Percentiles rank a stretch among this genome's conserved stretches.
Conservation (phyloP, 2,797 vertebrate genomes). For the Scolopax rusticola region DNA sequence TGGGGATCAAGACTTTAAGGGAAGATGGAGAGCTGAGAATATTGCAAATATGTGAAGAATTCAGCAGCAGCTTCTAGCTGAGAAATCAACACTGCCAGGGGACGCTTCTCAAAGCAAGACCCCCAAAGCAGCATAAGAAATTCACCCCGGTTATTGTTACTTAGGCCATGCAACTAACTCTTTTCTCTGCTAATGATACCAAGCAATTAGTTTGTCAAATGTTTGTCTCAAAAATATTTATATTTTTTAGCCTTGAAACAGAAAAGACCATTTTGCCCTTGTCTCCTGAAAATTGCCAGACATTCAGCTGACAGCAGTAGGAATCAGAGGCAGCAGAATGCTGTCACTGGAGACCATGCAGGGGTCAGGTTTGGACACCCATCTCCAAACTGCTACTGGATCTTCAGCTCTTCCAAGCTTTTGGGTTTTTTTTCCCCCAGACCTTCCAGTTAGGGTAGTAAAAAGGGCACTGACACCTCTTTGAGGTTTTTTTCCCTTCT, state of each 20-base stretch:
- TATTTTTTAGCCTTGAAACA: not conserved
- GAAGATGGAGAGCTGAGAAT: not conserved
- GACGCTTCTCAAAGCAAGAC: not conserved
- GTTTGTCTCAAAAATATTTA: not conserved
- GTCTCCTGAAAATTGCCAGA: not conserved
- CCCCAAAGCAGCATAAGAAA: not conserved
- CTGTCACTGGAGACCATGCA: fast-evolving
- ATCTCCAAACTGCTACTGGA: not conserved
- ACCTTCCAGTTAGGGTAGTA: not conserved
- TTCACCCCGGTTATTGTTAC: not conserved
- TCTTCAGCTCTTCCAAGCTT: not conserved
- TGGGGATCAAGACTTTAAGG: not conserved
- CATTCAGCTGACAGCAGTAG: not conserved
- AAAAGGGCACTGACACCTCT: not conserved
- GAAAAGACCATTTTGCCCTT: not conserved
- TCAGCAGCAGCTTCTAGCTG: not conserved
- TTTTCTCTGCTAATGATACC: not conserved
- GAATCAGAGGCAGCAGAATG: not conserved
- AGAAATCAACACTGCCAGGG: not conserved
- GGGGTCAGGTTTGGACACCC: not conserved
- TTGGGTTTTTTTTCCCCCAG: not conserved
- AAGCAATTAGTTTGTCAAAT: not conserved
- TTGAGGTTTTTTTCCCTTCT: not conserved
- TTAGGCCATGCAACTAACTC: not conserved
- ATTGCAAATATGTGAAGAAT: not conserved